Base-by-base conservation (phyloP, 2,797 vertebrate species). In the Xenentodon cancila region DNA sequence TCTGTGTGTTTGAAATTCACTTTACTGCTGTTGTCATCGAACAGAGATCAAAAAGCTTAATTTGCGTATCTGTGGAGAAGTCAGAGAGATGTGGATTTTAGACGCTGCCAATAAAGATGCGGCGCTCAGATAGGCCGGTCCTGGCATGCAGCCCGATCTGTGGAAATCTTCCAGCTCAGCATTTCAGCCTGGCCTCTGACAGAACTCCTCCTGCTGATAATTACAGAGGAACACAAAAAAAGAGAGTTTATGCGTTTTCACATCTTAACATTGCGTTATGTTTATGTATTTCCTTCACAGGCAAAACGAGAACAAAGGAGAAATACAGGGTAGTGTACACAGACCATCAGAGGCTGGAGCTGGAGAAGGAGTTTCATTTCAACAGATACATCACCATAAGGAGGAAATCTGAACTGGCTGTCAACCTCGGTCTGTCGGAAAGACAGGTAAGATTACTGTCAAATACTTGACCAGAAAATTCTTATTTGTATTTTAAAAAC, bases 291-390 rank as follows among this genome's bases (percentile, higher is more conserved):
- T 65, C 19, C 6, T 66, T 63, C 43, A 64, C 88, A 99, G 97
- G 97, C 70, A 99, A 99, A 94, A 98, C 97, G 70, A 95, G 97
- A 84, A 99, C 96, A 88, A 98, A 98, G 93, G 97, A 98, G 83
- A 98, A 98, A 83, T 98, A 99, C 90, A 93, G 95, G 63, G 95
- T 98, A 25, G 96, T 98, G 71, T 98, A 98, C 86, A 98, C 96
- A 51, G 95, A 98, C 68, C 97, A 97, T 20, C 97, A 99, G 90
- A 93, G 96, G 68, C 87, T 98, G 90, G 97, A 98, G 88, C 91
- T 98, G 91, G 96, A 98, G 88, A 98, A 98, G 77, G 97, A 98
- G 90, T 98, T 98, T 90, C 97, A 97, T 80, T 98, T 95, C 89
- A 97, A 96, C 90, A 94, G 95, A 92, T 97, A 98, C 21, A 99